These are phyloP conservation scores for Aldrovandia affinis DNA, from an alignment of 2,797 vertebrate genomes.

Conservation along the genomic window DNA sequence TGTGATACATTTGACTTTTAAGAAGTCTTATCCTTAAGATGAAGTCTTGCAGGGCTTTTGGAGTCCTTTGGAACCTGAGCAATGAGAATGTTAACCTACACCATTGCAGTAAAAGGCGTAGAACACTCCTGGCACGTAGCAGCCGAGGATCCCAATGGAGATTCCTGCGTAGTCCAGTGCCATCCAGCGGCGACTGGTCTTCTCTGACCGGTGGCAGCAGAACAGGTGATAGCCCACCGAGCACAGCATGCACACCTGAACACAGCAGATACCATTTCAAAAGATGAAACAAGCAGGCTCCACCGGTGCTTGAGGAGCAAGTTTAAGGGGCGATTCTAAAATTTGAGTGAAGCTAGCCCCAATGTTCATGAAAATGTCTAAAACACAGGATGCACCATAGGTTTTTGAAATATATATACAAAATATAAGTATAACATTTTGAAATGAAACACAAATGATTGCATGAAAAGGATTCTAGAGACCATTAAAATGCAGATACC, in stretches of 20 bases:
- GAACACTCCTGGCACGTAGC: conserved; percentile 95
- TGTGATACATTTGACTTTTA: no score
- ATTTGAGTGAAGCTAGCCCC: not conserved
- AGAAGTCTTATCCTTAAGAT: no score
- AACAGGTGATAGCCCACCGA: conserved; percentile 94
- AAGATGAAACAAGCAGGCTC: not conserved
- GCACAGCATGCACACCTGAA: conserved; percentile 94
- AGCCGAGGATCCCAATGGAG: conserved; percentile 93
- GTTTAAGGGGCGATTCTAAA: not conserved
- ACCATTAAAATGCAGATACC: not conserved
- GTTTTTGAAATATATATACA: not conserved
- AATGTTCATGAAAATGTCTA: not conserved
- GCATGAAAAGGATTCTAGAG: not conserved
- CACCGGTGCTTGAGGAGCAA: not conserved
- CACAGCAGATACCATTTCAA: conserved; percentile 21
- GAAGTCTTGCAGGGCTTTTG: no score
- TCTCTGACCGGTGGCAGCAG: conserved; percentile 94
- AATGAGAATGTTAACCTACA: conserved; percentile 66
- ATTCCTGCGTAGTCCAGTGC: conserved; percentile 91
- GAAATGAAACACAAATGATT: not conserved
- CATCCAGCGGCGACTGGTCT: conserved; percentile 95
- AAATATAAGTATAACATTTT: not conserved
- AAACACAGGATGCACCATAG: not conserved
- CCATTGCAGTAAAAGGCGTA: conserved; percentile 96
- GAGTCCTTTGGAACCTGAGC: no score